phyloP scores from a whole-genome alignment of 1,140 invertebrate species.

The Cepaea nemoralis region DNA sequence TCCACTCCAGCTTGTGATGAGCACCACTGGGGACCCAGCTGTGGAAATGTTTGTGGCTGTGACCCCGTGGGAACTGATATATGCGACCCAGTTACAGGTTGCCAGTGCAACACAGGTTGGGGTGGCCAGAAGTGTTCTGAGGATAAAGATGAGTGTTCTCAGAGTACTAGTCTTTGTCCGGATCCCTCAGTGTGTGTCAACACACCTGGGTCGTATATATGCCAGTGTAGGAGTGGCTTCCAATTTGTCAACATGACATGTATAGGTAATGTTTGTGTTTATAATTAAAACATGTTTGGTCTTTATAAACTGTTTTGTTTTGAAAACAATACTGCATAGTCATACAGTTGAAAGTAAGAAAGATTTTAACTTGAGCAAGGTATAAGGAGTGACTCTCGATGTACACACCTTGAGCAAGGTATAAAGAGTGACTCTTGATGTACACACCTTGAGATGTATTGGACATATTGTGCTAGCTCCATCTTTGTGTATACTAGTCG shows the following conservation, averaged over 20 bases:
- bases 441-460: no score
- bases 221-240: constrained; percentile 34
- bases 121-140: constrained; percentile 22
- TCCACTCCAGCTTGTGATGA: constrained; percentile 21
- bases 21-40: constrained; percentile 27
- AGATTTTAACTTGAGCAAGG: no score
- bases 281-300: no score
- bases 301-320: no score
- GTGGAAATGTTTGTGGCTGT: constrained; percentile 36
- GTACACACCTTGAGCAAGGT: no score
- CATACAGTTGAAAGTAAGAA: no score
- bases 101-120: constrained; percentile 41
- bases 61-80: background rate
- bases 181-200: constrained; percentile 11
- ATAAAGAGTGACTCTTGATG: no score
- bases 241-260: background rate
- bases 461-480: no score
- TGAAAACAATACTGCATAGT: no score
- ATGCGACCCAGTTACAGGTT: constrained; percentile 37
- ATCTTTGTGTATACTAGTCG: no score
- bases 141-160: constrained; percentile 44
- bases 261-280: background rate
- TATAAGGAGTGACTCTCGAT: no score
- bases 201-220: constrained; percentile 26
- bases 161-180: background rate